These are phyloP conservation scores for Drosophila tripunctata DNA, from an alignment of 2,888 invertebrate genomes.

Conservation along the genomic window DNA sequence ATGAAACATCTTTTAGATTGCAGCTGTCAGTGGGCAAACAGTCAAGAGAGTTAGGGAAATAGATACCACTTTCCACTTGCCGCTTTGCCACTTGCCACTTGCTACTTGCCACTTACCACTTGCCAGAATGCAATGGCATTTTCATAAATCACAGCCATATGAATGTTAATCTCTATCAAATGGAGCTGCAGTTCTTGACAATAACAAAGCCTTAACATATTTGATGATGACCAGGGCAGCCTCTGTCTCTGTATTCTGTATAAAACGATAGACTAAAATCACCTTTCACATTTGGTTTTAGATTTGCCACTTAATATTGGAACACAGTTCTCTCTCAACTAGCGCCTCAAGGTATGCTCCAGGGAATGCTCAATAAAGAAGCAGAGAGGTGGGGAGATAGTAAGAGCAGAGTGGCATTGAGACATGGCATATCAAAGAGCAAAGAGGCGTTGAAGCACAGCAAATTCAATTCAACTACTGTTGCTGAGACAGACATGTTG, in stretches of 20 bases:
- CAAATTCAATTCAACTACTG: slow-evolving; percentile 78
- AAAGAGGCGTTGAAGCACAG: slow-evolving; percentile 74
- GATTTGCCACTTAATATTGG: slow-evolving; percentile 32
- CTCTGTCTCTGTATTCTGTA: slow-evolving; percentile 32
- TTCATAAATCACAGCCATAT: slow-evolving; percentile 67
- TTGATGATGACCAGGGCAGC: slow-evolving; percentile 1
- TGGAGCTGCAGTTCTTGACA: slow-evolving; percentile 18
- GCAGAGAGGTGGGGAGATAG: background rate
- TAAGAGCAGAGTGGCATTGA: background rate
- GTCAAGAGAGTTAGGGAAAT: background rate
- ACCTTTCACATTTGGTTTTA: slow-evolving; percentile 16
- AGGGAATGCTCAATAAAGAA: slow-evolving; percentile 40
- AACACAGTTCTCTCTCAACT: slow-evolving; percentile 28
- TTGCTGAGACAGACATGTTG: slow-evolving; percentile 57
- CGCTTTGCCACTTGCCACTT: slow-evolving; percentile 1
- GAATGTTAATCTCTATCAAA: slow-evolving; percentile 49
- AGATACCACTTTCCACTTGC: background rate
- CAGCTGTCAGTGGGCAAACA: slow-evolving; percentile 61
- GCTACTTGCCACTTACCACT: slow-evolving; percentile 22
- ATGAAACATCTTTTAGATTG: slow-evolving; percentile 64
- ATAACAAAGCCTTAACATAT: background rate
- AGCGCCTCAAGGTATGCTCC: slow-evolving; percentile 44
- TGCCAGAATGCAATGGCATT: slow-evolving; percentile 41
- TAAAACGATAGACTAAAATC: too few species aligned
- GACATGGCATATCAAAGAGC: slow-evolving; percentile 66